Evolutionary conservation across 2,888 invertebrate species (phyloP).

Genomic region (Caenorhabditis sinica): DNA sequence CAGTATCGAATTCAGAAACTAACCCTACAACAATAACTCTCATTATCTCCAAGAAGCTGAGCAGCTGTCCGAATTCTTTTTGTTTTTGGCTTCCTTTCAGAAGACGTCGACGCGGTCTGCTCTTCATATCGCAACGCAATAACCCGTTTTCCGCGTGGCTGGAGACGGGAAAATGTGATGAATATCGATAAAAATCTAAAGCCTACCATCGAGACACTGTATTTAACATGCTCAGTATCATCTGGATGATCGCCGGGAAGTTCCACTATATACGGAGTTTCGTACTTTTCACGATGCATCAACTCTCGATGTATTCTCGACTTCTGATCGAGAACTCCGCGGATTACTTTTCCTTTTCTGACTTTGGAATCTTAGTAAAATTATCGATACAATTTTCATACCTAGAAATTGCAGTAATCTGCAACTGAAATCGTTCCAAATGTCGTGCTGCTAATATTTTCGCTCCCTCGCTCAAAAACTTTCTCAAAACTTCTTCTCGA

Average conservation of each 20-base stretch:
- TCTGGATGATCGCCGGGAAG: conserved; percentile 48
- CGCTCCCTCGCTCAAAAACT: conserved; percentile 30
- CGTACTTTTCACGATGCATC: conserved; percentile 32
- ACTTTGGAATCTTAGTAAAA: too few species aligned
- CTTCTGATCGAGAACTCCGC: conserved; percentile 45
- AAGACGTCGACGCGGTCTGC: conserved; percentile 34
- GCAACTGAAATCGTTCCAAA: conserved; percentile 36
- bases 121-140: conserved; percentile 56
- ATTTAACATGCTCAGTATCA: conserved; percentile 31
- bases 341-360: conserved; percentile 29
- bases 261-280: conserved; percentile 60
- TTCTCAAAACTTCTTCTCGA: conserved; percentile 28
- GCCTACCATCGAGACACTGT: conserved; percentile 50
- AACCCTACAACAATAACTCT: conserved; percentile 54
- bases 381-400: too few species aligned
- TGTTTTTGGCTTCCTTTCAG: conserved; percentile 10
- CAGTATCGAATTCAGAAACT: neutral
- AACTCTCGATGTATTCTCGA: conserved; percentile 41
- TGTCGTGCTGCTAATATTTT: conserved; percentile 34
- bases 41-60: conserved; percentile 56
- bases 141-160: conserved; percentile 42
- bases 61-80: conserved; percentile 45
- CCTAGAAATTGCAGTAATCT: conserved; percentile 39
- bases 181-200: neutral
- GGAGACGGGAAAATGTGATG: neutral